Conservation (phyloP, 2,113 vertebrate genomes). For the Vulpes ferrilata region DNA sequence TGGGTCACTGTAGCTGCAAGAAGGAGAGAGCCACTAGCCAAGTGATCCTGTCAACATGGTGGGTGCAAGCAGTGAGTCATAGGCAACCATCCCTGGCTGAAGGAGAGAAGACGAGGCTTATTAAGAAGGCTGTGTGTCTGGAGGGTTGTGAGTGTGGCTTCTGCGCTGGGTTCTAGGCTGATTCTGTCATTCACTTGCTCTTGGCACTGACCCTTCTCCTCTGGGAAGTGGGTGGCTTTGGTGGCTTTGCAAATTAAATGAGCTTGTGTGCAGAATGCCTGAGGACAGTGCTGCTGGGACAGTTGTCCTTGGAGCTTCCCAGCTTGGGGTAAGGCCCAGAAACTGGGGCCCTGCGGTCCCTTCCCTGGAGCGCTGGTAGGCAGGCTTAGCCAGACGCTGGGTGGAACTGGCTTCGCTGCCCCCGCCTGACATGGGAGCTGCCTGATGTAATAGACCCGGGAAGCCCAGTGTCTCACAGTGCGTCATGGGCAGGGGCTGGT, state of each 20-base stretch:
- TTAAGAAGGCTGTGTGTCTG: rapidly evolving
- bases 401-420: not conserved
- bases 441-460: not conserved
- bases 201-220: not conserved
- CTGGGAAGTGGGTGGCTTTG: not conserved
- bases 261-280: not conserved
- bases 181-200: not conserved
- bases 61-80: rapidly evolving
- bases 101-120: not conserved
- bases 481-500: not conserved
- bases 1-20: not conserved
- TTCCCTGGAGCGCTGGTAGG: not conserved
- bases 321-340: not conserved
- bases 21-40: not conserved
- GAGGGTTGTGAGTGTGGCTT: rapidly evolving
- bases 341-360: not conserved
- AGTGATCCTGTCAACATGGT: not conserved
- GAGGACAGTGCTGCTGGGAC: not conserved
- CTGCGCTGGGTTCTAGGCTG: not conserved
- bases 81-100: not conserved
- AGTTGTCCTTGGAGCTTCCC: not conserved
- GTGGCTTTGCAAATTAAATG: not conserved
- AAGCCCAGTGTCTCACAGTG: not conserved
- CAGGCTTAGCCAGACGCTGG: not conserved
- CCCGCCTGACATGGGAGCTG: not conserved